These are phyloP conservation scores for Heteromyza rotundicornis DNA, from an alignment of 2,888 invertebrate species.

Conservation along the genomic window DNA sequence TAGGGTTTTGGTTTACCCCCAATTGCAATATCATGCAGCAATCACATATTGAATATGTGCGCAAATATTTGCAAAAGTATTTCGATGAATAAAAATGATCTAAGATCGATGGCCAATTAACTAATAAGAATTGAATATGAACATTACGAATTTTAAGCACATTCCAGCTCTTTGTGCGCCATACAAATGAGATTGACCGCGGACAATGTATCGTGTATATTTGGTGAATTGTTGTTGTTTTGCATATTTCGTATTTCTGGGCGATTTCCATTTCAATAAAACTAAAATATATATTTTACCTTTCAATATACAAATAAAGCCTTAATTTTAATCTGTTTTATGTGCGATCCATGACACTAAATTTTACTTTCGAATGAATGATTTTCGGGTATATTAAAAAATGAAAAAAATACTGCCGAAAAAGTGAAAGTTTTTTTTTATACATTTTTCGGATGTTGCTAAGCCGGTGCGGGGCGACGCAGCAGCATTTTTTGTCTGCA, in stretches of 20 bases:
- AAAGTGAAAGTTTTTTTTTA: constrained; percentile 53
- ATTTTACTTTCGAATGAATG: constrained; percentile 39
- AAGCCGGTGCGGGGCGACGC: constrained; percentile 39
- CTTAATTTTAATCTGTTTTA: constrained; percentile 32
- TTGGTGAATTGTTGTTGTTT: too few species aligned
- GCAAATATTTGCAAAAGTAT: too few species aligned
- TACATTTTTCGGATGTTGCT: constrained; percentile 39
- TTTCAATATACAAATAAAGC: constrained; percentile 17
- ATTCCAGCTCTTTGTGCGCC: background rate
- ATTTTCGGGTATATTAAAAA: background rate
- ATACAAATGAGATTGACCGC: constrained; percentile 5
- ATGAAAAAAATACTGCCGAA: constrained; percentile 52
- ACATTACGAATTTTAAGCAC: too few species aligned
- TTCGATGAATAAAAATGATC: too few species aligned
- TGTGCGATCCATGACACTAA: constrained; percentile 29
- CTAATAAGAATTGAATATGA: too few species aligned
- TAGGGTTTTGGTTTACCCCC: too few species aligned
- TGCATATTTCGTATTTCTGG: too few species aligned
- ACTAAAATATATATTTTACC: background rate
- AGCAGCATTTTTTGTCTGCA: background rate
- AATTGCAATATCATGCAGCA: too few species aligned
- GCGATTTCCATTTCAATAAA: constrained; percentile 11
- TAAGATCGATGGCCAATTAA: too few species aligned
- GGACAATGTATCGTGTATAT: too few species aligned
- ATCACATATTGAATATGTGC: too few species aligned